Evolutionary conservation across 2,797 vertebrate species (phyloP).

Genomic region (Anguilla megastoma): DNA sequence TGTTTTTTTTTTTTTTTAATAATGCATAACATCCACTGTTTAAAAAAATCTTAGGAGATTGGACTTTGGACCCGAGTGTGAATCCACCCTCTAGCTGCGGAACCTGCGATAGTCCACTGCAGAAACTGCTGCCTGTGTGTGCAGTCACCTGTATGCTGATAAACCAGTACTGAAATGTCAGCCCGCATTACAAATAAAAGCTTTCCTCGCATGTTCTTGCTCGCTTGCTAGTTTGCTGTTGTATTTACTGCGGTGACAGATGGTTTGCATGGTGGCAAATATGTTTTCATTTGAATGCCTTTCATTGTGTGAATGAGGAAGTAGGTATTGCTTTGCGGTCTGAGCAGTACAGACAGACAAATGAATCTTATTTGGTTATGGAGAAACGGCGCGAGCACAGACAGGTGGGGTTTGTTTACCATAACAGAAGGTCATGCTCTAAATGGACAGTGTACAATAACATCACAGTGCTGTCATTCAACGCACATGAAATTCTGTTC

Average conservation of each 20-base stretch:
- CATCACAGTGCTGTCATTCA: neutral
- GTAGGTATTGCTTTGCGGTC: neutral
- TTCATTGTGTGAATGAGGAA: slow-evolving; percentile 4
- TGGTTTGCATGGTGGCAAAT: neutral
- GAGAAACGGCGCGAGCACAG: neutral
- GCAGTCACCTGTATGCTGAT: neutral
- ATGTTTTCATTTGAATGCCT: neutral
- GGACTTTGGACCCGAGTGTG: neutral
- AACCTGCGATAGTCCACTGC: neutral
- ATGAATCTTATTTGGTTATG: neutral
- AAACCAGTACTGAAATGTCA: neutral
- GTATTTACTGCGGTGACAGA: neutral
- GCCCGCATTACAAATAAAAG: neutral
- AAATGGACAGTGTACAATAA: neutral
- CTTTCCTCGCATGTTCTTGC: neutral
- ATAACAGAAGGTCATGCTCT: neutral
- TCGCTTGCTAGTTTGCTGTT: no score
- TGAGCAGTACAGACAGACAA: neutral
- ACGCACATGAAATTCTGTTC: neutral
- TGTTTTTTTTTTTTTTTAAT: no score
- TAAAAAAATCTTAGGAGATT: no score
- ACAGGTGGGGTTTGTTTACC: neutral
- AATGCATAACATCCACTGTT: no score
- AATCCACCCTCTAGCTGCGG: neutral
- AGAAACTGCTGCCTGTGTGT: neutral